These are phyloP conservation scores for Acrobasis consociella DNA, from an alignment of 2,888 invertebrate species.

Conservation along the genomic window DNA sequence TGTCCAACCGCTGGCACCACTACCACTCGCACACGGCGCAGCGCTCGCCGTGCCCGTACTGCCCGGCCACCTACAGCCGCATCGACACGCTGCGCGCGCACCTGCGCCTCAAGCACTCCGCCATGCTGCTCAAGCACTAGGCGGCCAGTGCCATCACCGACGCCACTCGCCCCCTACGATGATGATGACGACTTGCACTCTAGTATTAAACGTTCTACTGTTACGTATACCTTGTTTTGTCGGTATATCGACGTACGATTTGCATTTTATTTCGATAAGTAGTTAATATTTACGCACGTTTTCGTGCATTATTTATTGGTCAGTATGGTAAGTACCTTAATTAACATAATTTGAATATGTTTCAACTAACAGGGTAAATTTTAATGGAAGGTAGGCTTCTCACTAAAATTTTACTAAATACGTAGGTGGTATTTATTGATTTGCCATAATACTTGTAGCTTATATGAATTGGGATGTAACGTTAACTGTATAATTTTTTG, in stretches of 20 bases:
- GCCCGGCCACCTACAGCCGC: conserved; percentile 93
- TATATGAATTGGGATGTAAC: conserved; percentile 12
- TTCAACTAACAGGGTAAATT: conserved; percentile 78
- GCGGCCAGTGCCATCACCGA: conserved; percentile 28
- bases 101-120: conserved; percentile 89
- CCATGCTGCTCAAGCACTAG: conserved; percentile 75
- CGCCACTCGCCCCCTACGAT: conserved; percentile 31
- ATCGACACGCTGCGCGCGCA: conserved; percentile 93
- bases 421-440: conserved; percentile 29
- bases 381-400: conserved; percentile 48
- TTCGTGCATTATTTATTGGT: conserved; percentile 68
- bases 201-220: conserved; percentile 26
- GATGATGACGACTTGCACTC: conserved; percentile 34
- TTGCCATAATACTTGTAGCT: conserved; percentile 23
- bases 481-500: conserved; percentile 16
- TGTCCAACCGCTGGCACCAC: conserved; percentile 94
- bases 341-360: conserved; percentile 50
- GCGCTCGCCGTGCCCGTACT: conserved; percentile 91
- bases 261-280: conserved; percentile 50
- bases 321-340: conserved; percentile 62
- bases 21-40: conserved; percentile 92
- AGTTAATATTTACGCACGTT: conserved; percentile 56
- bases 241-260: conserved; percentile 51
- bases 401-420: conserved; percentile 40
- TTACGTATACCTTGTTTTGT: conserved; percentile 44